phyloP scores from a whole-genome alignment of 2,888 invertebrate genomes.

The Drosophila sordidula region DNA sequence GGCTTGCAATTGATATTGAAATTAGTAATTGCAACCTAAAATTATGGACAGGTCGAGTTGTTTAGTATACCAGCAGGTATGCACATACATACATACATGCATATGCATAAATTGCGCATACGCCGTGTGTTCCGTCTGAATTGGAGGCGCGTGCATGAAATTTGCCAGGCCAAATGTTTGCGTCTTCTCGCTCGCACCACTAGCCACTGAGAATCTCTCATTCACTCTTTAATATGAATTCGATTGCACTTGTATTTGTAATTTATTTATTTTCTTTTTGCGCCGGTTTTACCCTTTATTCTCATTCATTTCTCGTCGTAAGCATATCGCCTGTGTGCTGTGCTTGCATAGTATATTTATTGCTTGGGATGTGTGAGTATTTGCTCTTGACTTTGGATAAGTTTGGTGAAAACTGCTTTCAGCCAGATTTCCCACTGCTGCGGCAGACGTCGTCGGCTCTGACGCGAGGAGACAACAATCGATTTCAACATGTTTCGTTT shows the following conservation, averaged over 20 bases:
- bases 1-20: conserved; percentile 64
- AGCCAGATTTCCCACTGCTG: conserved; percentile 70
- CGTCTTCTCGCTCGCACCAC: conserved; percentile 15
- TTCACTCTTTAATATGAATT: conserved; percentile 45
- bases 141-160: conserved; percentile 64
- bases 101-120: conserved; percentile 66
- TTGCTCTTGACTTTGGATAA: conserved; percentile 78
- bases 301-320: conserved; percentile 30
- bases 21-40: conserved; percentile 54
- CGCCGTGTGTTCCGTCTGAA: conserved; percentile 61
- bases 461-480: conserved; percentile 33
- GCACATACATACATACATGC: conserved; percentile 2
- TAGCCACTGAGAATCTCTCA: neutral
- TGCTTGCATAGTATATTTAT: conserved; percentile 38
- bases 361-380: conserved; percentile 30
- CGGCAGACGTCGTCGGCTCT: conserved; percentile 5
- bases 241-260: conserved; percentile 50
- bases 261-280: conserved; percentile 10
- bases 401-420: conserved; percentile 83
- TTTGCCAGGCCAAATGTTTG: conserved; percentile 41
- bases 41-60: conserved; percentile 21
- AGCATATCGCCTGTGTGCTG: conserved; percentile 11
- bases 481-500: conserved; percentile 42
- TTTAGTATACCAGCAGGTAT: neutral
- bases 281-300: conserved; percentile 20